Evolutionary conservation across 1,140 invertebrate genomes (phyloP), one percentile per base, ranked within the genome.

Genomic region (Heliconius eleuchia): DNA sequence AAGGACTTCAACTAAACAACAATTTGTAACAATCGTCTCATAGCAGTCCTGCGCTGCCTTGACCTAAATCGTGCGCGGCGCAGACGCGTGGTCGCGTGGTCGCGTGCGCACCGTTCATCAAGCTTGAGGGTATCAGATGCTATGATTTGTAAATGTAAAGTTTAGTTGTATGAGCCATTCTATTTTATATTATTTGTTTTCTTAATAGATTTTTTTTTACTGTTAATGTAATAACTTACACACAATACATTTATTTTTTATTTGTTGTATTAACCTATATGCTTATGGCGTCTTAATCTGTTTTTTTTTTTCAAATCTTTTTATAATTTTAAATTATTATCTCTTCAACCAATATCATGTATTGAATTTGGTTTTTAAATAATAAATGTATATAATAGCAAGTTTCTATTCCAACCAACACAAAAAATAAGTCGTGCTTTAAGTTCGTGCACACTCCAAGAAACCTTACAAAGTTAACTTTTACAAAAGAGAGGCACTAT

Each of bases 21-120:
- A 89, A 91, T 89, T 89, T 92, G 88, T 88, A 87, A 84, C 87
- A 88, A 89, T 89, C 85, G 78, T 83, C 82, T 82, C 80, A 60
- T 78, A 80, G 81, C 84, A 78, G 78, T 82, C 84, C 85, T 80
- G 83, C 42, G 73, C 60, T 78, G 80, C 86, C 86, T 87, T 87
- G 84, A 85, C 86, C 83, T 66, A 83, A 85, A 84, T 87, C 83
- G 84, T 84, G 83, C 73, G 52, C 76, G 30, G 79, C 78, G 76
- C 73, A 70, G 82, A 80, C 79, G 80, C 83, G 82, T 82, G 83
- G 81, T 85, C 84, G 82, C 84, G 84, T 84, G 84, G 81, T 85
- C 84, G 83, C 84, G 84, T 84, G 84, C 81, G 79, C 77, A 60
- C 79, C 80, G 82, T 79, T 84, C 83, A 82, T 81, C 81, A 79